Evolutionary conservation across 2,113 vertebrate genomes (phyloP), one percentile per base, ranked within the genome.

Genomic region (Lontra canadensis): DNA sequence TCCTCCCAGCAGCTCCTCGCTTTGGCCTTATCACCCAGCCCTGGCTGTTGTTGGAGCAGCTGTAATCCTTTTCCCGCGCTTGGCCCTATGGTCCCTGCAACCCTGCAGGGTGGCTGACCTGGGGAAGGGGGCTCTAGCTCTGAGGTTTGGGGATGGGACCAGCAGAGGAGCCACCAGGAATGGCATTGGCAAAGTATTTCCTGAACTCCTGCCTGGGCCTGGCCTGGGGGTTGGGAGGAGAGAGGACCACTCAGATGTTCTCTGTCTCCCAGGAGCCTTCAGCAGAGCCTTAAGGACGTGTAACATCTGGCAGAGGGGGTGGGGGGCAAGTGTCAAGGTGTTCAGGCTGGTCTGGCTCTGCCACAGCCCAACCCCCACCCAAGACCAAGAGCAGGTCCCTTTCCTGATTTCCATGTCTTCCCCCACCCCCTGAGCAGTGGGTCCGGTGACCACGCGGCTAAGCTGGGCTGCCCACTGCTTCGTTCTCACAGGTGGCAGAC

Each of bases 31-130:
- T 98, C 97, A 0, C 47, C 63, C 52, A 10, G 10, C 26, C 73
- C 88, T 69, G 3, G 1, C 44, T 67, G 93, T 0, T 23, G 63
- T 47, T 88, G 13, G 87, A 31, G 90, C 14, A 1, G 93, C 90
- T 14, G 6, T 36, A 42, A 91, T 52, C 93, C 47, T 31, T 88
- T 96, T 97, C 97, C 97, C 96, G 93, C 91, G 94, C 59, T 87
- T n/a, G 59, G 89, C 14, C 36, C 67, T 96, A 76, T 96, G 79
- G 0, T 7, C 21, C 85, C 80, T 25, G 29, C n/a, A 47, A 31
- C 73, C 65, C 29, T 26, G 42, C 8, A 1, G 1, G 65, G 39
- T 0, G 0, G 52, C 79, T 36, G 73, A 39, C 9, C 55, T 17
- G 3, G 4, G 18, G 79, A 25, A 65, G 42, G 52, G n/a, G 42